Evolutionary conservation across 2,888 invertebrate species (phyloP), one percentile per base, ranked within the genome.

Genomic region (Eupithecia pulchellata): DNA sequence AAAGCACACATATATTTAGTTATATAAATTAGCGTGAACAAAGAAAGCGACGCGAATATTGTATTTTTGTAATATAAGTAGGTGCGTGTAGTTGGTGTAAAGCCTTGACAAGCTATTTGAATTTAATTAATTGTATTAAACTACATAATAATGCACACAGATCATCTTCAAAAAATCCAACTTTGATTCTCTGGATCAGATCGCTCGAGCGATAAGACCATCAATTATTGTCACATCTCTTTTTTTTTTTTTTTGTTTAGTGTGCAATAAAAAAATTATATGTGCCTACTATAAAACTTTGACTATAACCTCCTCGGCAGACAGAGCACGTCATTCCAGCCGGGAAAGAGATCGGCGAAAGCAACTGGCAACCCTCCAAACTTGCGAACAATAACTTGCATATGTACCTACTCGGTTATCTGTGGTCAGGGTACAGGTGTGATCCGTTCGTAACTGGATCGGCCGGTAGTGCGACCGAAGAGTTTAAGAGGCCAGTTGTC

Each of bases 311-410:
- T 58, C 52, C 20, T 64, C 72, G 64, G 72, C 70, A 74, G 74
- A 74, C 75, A 62, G 57, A 29, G 72, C 77, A 80, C 81, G 82
- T 86, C 83, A 84, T 82, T 87, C 84, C 85, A 84, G 81, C 76
- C 80, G 84, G 83, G 61, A 58, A 86, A 86, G 87, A 84, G 87
- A 86, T 89, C 85, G 89, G 86, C 86, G 86, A 88, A 89, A 89
- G 87, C 82, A 73, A 75, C 81, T 89, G 90, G 90, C 89, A 64
- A 32, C 17, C 2, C 55, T 85, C 90, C 90, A 90, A 80, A 61
- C 73, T 74, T 69, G 75, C 78, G 78, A 78, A 73, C 76, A n/a
- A n/a, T n/a, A n/a, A n/a, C n/a, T n/a, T 36, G 14, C 39, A 14
- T 39, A 39, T 39, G 42, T 47, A 47, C 30, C 39, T 29, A 55